A percentile compares a stretch with the other conserved stretches of the same genome.
Conservation (phyloP, 2,113 vertebrate species). For the Serranochromis macrocephalus region DNA sequence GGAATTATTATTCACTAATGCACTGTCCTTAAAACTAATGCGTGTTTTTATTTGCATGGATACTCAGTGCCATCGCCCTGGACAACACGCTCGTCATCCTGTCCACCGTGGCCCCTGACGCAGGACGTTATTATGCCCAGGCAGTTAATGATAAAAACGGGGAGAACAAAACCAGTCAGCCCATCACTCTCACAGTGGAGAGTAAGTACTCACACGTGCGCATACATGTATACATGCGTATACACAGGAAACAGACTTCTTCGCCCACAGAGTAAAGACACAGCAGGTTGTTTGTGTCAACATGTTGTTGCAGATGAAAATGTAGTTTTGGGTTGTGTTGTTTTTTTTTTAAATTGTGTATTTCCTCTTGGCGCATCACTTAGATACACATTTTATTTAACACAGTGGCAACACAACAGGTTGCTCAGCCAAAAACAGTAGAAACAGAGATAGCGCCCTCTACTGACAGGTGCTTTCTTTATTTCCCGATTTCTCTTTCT, state of each 20-base stretch:
- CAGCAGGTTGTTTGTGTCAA: not conserved
- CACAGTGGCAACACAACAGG: slow-evolving; percentile 24
- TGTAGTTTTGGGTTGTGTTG: not conserved
- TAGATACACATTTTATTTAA: not conserved
- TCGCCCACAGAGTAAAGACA: not conserved
- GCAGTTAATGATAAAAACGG: slow-evolving; percentile 97
- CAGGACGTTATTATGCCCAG: slow-evolving; percentile 92
- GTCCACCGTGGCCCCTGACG: slow-evolving; percentile 90
- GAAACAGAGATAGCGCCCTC: slow-evolving; percentile 45
- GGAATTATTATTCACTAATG: not conserved
- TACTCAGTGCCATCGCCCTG: slow-evolving; percentile 86
- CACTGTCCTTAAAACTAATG: not conserved
- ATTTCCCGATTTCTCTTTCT: not conserved
- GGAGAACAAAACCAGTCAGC: slow-evolving; percentile 98
- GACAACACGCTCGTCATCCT: slow-evolving; percentile 96
- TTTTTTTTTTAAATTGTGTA: not conserved
- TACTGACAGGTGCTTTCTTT: not conserved
- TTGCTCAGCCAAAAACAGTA: not conserved
- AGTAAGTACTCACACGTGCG: slow-evolving; percentile 72
- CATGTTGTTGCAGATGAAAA: not conserved
- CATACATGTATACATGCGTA: not conserved
- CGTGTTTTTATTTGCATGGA: not conserved
- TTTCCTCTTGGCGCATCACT: not conserved
- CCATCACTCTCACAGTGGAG: slow-evolving; percentile 84
- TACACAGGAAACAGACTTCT: not conserved